A percentile compares a stretch with the other conserved stretches of the same genome.
Evolutionary conservation across 2,113 vertebrate species (phyloP).

Genomic region (Asarcornis scutulata): DNA sequence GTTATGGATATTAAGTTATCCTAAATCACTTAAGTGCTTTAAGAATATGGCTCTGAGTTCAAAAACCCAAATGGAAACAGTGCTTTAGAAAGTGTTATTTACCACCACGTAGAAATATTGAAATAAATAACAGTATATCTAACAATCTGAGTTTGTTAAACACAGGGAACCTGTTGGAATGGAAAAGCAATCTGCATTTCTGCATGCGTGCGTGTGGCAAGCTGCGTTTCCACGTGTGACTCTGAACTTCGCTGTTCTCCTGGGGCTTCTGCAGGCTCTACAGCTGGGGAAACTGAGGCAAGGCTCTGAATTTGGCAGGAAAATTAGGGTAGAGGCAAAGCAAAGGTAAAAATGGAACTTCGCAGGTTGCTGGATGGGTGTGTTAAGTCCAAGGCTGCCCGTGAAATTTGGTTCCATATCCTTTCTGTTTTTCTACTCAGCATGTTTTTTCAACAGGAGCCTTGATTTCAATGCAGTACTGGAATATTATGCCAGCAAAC

Average conservation of each 20-base stretch:
- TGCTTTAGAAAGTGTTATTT: not conserved
- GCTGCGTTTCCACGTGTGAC: not conserved
- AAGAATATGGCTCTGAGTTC: not conserved
- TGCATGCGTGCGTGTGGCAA: not conserved
- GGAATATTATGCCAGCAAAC: not conserved
- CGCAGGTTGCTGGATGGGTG: fast-evolving
- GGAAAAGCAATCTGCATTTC: not conserved
- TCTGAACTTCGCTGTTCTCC: not conserved
- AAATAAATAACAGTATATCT: not conserved
- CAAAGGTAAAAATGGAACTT: not conserved
- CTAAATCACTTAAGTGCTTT: not conserved
- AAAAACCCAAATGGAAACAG: not conserved
- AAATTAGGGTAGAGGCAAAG: not conserved
- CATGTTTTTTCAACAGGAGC: not conserved
- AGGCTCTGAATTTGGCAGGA: not conserved
- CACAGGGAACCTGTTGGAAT: not conserved
- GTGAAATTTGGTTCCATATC: not conserved
- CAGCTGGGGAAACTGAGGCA: not conserved
- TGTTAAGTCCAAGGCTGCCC: not conserved
- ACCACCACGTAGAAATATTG: not conserved
- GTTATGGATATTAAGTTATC: not conserved
- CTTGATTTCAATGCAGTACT: not conserved
- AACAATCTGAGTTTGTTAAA: not conserved
- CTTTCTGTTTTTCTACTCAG: not conserved
- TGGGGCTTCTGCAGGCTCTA: not conserved